A percentile compares a stretch with the other conserved stretches of the same genome.
Conservation (phyloP, 2,888 invertebrate genomes). For the Drosophila rubida region DNA sequence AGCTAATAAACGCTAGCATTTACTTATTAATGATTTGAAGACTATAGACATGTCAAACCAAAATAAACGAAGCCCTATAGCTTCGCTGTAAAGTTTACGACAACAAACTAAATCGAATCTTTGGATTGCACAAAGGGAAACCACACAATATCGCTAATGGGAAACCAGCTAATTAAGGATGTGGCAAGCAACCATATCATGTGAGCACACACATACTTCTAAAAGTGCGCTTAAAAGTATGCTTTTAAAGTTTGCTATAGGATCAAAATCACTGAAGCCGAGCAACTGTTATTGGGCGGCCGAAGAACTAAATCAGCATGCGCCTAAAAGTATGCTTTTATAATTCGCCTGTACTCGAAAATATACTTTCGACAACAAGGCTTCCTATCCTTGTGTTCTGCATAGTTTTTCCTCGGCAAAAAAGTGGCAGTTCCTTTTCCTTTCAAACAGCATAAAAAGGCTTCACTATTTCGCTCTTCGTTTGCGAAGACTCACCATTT, state of each 20-base stretch:
- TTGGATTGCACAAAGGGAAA: too few species aligned
- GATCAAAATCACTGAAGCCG: background rate
- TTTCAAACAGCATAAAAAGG: background rate
- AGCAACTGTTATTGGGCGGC: background rate
- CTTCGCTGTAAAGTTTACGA: too few species aligned
- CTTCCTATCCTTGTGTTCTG: background rate
- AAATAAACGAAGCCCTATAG: too few species aligned
- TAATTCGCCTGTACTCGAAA: too few species aligned
- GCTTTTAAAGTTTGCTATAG: background rate
- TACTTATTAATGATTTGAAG: too few species aligned
- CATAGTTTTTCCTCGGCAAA: background rate
- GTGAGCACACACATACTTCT: too few species aligned
- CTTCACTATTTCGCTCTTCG: background rate
- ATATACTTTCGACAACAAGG: background rate
- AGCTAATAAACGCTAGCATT: too few species aligned
- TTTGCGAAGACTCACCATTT: constrained; percentile 87
- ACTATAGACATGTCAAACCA: too few species aligned
- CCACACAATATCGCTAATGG: too few species aligned
- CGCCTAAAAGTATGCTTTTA: background rate
- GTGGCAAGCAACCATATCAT: too few species aligned
- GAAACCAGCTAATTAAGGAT: too few species aligned
- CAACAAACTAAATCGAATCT: too few species aligned
- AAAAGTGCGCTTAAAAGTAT: background rate
- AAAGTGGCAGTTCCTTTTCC: background rate
- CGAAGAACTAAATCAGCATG: background rate